phyloP scores from a whole-genome alignment of 1,140 invertebrate species.

The Planococcus citri region DNA sequence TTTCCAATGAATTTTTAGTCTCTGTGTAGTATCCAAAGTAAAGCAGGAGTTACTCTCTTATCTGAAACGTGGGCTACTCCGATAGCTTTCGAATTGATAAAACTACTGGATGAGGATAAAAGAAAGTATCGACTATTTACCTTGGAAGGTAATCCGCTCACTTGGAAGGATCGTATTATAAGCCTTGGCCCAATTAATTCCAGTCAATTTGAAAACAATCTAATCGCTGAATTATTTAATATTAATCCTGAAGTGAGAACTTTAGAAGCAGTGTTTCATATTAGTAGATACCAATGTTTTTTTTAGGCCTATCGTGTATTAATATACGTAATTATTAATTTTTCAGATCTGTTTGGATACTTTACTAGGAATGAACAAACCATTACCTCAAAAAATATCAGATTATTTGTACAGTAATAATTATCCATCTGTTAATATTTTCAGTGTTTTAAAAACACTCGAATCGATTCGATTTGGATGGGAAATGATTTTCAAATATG shows the following conservation, averaged over 20 bases:
- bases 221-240: neutral
- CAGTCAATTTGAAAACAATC: neutral
- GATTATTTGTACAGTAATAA: neutral
- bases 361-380: neutral
- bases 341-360: neutral
- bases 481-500: neutral
- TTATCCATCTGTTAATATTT: neutral
- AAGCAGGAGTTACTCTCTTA: neutral
- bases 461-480: neutral
- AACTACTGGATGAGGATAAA: neutral
- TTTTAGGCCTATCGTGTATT: neutral
- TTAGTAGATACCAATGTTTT: neutral
- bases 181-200: neutral
- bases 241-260: neutral
- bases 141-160: neutral
- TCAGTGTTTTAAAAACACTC: neutral
- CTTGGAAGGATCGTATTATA: neutral
- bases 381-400: neutral
- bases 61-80: neutral
- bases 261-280: neutral
- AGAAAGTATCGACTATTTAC: neutral
- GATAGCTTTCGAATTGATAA: neutral
- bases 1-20: too few species aligned
- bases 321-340: neutral
- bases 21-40: neutral